Evolutionary conservation across 1,140 invertebrate species (phyloP), one percentile per base, ranked within the genome.

Genomic region (Tetragonula clypearis): DNA sequence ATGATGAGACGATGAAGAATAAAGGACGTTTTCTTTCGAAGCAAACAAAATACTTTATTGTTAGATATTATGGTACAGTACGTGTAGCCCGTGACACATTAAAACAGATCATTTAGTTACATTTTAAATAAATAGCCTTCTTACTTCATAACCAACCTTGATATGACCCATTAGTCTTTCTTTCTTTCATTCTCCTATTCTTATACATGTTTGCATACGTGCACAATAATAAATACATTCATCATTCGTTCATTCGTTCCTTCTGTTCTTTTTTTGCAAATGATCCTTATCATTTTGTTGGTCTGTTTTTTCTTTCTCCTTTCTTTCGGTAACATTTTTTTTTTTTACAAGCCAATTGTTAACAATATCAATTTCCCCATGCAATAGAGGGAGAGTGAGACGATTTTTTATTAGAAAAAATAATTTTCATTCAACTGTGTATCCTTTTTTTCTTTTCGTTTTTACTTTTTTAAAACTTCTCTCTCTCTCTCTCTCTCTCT

Each of bases 21-120:
- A 41, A 23, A n/a, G 15, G 19, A 5, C 12, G 35, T 14, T 41
- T 8, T 55, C 79, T 82, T 8, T 92, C 94, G 93, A 95, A 95
- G 94, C 94, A 94, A 95, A 95, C 94, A 95, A 95, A 95, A 95
- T 95, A 95, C 92, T 95, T 95, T 95, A 95, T 95, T 95, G 93
- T 95, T 93, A 95, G 90, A 95, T 95, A 95, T 94, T 94, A 94
- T 94, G 94, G 93, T 95, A 94, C 94, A 95, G 85, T 95, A 95
- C 93, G 93, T 93, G 94, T 94, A 95, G 94, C 93, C 94, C 93
- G 93, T 95, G 94, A 95, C 94, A 95, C 94, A 95, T 94, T 94
- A 93, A 95, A 95, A 95, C 94, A 95, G 94, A 94, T 93, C 92
- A 93, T 94, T 94, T 94, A 95, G 88, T 95, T 93, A 92, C 93